Evolutionary conservation across 2,888 invertebrate species (phyloP).

Genomic region (Drosophila trichaetosa): DNA sequence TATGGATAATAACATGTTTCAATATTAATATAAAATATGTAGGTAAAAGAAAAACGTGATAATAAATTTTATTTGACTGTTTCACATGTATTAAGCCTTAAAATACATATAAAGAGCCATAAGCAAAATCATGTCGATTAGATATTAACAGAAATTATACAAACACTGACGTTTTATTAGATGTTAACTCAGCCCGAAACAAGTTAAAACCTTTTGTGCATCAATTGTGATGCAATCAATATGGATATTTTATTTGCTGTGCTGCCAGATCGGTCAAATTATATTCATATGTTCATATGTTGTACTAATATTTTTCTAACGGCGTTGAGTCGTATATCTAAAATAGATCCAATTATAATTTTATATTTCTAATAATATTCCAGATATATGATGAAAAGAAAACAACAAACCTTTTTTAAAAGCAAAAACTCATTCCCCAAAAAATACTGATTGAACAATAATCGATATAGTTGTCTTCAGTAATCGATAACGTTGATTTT

Average conservation of each 20-base stretch:
- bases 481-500: slow-evolving; percentile 47
- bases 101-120: neutral
- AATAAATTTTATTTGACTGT: neutral
- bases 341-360: neutral
- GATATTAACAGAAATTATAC: neutral
- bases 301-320: slow-evolving; percentile 26
- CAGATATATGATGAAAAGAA: neutral
- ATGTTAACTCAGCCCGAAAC: neutral
- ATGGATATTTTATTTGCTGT: slow-evolving; percentile 43
- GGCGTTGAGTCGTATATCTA: slow-evolving; percentile 8
- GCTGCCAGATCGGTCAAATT: slow-evolving; percentile 33
- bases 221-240: slow-evolving; percentile 79
- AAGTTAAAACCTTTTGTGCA: slow-evolving; percentile 31
- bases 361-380: neutral
- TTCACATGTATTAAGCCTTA: neutral
- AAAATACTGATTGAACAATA: neutral
- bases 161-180: slow-evolving; percentile 7
- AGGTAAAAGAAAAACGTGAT: neutral
- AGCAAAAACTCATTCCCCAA: neutral
- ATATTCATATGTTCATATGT: neutral
- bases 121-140: neutral
- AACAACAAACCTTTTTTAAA: neutral
- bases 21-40: neutral
- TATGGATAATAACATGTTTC: neutral
- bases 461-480: slow-evolving; percentile 21